phyloP scores from a whole-genome alignment of 2,113 vertebrate genomes.

The Scolopax mira region DNA sequence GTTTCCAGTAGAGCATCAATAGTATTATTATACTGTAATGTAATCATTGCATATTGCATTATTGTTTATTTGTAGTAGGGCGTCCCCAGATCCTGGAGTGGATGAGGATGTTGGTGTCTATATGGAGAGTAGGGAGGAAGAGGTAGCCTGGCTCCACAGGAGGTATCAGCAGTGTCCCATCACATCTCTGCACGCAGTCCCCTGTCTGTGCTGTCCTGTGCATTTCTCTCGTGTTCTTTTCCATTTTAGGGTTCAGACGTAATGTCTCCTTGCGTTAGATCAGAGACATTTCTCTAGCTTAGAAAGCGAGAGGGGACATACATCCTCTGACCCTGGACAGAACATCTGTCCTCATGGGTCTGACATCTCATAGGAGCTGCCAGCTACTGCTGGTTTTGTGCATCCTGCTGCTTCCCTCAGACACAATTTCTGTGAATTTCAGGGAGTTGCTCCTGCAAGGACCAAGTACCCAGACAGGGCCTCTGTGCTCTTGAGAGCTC shows the following conservation, averaged over 20 bases:
- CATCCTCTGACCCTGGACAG: not conserved
- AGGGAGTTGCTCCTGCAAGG: not conserved
- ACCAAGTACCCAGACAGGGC: not conserved
- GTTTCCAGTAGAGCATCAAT: not conserved
- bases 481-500: not conserved
- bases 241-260: not conserved
- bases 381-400: not conserved
- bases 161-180: not conserved
- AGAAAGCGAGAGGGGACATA: not conserved
- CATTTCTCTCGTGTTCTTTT: not conserved
- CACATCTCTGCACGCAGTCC: not conserved
- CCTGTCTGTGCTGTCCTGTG: not conserved
- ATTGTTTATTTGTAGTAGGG: not conserved
- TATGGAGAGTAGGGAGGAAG: not conserved
- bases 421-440: not conserved
- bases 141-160: not conserved
- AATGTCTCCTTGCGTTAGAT: not conserved
- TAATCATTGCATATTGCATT: not conserved
- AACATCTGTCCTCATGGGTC: not conserved
- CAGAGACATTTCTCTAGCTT: not conserved
- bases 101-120: rapidly evolving
- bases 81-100: not conserved
- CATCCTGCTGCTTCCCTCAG: not conserved
- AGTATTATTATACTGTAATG: not conserved
- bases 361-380: not conserved